A percentile compares a stretch with the other conserved stretches of the same genome.
These are phyloP conservation scores for Zaprionus bogoriensis DNA, from an alignment of 2,888 invertebrate species.

Conservation along the genomic window DNA sequence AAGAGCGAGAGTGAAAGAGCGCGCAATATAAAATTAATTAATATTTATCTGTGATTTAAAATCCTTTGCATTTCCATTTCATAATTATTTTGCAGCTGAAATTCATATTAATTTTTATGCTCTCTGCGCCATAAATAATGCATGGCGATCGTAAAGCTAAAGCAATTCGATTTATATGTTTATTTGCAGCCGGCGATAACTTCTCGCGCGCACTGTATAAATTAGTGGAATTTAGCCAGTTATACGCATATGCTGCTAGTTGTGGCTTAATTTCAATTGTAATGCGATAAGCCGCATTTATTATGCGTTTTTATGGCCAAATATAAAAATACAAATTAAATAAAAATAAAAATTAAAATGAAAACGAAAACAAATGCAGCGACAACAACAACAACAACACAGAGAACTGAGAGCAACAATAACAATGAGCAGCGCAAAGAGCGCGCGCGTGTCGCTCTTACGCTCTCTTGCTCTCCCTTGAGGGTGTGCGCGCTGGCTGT, in stretches of 20 bases:
- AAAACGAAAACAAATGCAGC: constrained; percentile 38
- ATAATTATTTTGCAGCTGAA: not conserved
- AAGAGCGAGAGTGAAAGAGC: too few relatives aligned
- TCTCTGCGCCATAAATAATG: not conserved
- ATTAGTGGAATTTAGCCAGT: not conserved
- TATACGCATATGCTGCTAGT: not conserved
- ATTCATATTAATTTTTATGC: not conserved
- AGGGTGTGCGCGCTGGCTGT: constrained; percentile 25
- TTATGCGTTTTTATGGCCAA: constrained; percentile 49
- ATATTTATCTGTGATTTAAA: not conserved
- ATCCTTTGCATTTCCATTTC: too few relatives aligned
- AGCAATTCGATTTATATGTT: not conserved
- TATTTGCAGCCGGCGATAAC: not conserved
- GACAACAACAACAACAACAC: not conserved
- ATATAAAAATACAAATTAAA: constrained; percentile 44
- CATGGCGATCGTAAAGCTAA: not conserved
- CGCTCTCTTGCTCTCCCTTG: not conserved
- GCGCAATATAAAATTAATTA: not conserved
- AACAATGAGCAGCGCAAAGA: not conserved
- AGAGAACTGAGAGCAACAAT: not conserved
- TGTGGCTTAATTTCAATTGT: constrained; percentile 49
- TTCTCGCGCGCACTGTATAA: not conserved
- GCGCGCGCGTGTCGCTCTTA: constrained; percentile 4
- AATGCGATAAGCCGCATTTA: constrained; percentile 48
- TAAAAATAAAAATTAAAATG: constrained; percentile 36